phyloP scores from a whole-genome alignment of 2,888 invertebrate genomes.

The Hedychridium roseum region DNA sequence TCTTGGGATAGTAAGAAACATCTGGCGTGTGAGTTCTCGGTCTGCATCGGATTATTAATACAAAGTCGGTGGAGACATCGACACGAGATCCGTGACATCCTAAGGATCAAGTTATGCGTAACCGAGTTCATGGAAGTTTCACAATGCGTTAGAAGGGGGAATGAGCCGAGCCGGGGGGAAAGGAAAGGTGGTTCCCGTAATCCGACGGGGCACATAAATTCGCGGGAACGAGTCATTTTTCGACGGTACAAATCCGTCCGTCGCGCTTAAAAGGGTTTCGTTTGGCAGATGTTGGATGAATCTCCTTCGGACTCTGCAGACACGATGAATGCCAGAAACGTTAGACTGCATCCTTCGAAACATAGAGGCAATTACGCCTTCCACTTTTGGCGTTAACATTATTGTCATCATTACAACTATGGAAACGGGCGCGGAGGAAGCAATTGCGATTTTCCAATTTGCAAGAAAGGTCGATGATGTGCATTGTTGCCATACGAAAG shows the following conservation, averaged over 20 bases:
- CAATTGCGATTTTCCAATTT: no score
- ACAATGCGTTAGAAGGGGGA: constrained; percentile 47
- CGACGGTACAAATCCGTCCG: constrained; percentile 43
- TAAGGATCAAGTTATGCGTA: constrained; percentile 58
- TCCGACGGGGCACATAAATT: constrained; percentile 61
- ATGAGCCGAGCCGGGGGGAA: constrained; percentile 30
- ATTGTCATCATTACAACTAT: no score
- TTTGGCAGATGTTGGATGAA: constrained; percentile 51
- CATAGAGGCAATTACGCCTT: no score
- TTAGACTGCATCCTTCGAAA: no score
- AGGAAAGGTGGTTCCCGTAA: constrained; percentile 46
- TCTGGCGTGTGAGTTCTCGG: constrained; percentile 24
- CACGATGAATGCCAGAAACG: no score
- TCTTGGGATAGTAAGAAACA: constrained; percentile 23
- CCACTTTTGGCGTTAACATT: no score
- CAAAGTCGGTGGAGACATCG: constrained; percentile 25
- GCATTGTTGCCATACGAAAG: no score
- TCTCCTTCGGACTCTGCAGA: constrained; percentile 18
- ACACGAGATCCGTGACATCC: constrained; percentile 40
- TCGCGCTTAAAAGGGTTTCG: constrained; percentile 56
- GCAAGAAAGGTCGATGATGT: no score
- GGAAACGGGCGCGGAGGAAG: no score
- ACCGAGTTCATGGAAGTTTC: constrained; percentile 51
- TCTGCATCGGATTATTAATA: constrained; percentile 28
- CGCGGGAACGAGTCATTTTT: constrained; percentile 62